Conservation (phyloP, 2,888 invertebrate genomes). For the Metacarcinus magister region DNA sequence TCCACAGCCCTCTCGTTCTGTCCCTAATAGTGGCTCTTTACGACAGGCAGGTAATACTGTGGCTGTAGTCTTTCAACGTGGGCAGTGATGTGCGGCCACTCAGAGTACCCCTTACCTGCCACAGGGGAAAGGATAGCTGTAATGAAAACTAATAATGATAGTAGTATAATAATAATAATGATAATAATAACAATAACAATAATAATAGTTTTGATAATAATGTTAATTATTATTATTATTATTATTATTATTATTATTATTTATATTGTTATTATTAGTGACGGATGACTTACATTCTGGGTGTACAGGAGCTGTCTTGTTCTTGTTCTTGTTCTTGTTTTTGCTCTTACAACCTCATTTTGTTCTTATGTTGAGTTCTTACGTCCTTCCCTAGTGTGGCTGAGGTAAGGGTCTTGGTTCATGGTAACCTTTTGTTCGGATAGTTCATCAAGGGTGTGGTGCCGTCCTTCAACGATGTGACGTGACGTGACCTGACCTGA, state of each 20-base stretch:
- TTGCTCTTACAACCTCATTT: neutral
- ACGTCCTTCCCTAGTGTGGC: neutral
- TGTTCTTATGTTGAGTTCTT: neutral
- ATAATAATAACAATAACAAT: neutral
- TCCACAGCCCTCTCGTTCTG: no score
- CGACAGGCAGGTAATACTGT: no score
- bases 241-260: no score
- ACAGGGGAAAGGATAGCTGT: neutral
- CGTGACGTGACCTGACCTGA: neutral
- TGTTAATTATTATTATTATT: neutral
- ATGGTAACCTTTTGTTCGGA: neutral
- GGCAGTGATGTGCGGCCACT: no score
- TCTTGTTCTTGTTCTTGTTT: no score
- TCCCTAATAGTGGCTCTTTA: no score
- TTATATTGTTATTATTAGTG: no score
- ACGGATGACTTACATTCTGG: no score
- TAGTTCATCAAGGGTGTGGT: constrained; percentile 33
- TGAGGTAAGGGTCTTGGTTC: neutral
- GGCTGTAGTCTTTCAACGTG: no score
- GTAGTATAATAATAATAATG: neutral
- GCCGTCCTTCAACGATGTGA: neutral
- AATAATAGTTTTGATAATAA: neutral
- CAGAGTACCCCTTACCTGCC: no score
- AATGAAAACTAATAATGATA: no score
- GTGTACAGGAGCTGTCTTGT: no score